These are phyloP conservation scores for Acleris cristana DNA, from an alignment of 2,888 invertebrate genomes.

Conservation along the genomic window DNA sequence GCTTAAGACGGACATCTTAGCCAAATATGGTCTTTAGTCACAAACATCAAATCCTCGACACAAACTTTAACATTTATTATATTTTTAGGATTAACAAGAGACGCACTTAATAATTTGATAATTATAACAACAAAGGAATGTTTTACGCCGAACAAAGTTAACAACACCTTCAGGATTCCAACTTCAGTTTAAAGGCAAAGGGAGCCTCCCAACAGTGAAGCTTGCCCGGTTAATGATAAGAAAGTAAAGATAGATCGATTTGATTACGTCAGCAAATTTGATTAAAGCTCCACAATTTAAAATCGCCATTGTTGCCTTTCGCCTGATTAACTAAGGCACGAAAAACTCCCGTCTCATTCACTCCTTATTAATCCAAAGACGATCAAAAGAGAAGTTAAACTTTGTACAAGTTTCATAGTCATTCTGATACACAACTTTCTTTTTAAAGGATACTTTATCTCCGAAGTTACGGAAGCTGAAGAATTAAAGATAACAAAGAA, in stretches of 20 bases:
- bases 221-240: not conserved
- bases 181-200: not conserved
- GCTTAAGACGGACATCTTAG: too few species aligned
- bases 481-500: constrained; percentile 59
- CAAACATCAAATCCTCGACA: too few species aligned
- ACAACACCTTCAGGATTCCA: not conserved
- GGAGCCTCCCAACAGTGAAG: not conserved
- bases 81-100: too few species aligned
- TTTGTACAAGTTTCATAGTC: constrained; percentile 11
- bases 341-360: not conserved
- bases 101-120: too few species aligned
- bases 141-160: not conserved
- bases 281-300: constrained; percentile 22
- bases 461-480: constrained; percentile 50
- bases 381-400: not conserved
- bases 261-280: constrained; percentile 26
- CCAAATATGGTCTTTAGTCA: too few species aligned
- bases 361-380: not conserved
- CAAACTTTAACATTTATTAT: too few species aligned
- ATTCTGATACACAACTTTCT: constrained; percentile 32
- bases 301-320: constrained; percentile 16
- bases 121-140: too few species aligned
- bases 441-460: constrained; percentile 55
- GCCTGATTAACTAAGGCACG: constrained; percentile 20
- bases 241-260: constrained; percentile 16